A percentile compares a stretch with the other conserved stretches of the same genome.
Conservation (phyloP, 2,797 vertebrate species). For the Crossoptilon crossoptilon region DNA sequence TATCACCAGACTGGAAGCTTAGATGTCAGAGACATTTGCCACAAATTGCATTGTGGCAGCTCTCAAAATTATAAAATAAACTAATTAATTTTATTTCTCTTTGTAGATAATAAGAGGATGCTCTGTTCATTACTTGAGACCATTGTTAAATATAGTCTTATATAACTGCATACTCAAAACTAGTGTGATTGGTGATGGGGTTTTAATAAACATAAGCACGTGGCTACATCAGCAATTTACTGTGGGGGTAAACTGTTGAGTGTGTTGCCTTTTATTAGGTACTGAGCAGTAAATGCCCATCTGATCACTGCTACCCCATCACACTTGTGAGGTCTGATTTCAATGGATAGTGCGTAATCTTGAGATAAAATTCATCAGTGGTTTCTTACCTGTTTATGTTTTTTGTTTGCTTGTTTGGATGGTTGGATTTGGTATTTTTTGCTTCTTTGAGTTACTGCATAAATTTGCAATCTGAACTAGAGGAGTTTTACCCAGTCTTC, state of each 20-base stretch:
- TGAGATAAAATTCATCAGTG: neutral
- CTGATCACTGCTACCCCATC: fast-evolving
- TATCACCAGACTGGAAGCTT: neutral
- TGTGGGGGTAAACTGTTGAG: neutral
- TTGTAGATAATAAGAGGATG: neutral
- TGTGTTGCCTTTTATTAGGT: neutral
- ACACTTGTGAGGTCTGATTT: neutral
- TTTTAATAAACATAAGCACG: neutral
- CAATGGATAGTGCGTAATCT: fast-evolving
- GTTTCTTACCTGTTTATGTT: neutral
- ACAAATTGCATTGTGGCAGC: neutral
- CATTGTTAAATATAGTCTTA: neutral
- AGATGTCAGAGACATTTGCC: neutral
- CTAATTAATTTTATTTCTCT: neutral
- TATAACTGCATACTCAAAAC: neutral
- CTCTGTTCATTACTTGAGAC: neutral
- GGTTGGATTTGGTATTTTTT: neutral
- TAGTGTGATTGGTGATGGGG: neutral
- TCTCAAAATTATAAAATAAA: neutral
- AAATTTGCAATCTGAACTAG: neutral
- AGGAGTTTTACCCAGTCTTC: neutral
- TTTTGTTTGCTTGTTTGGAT: neutral
- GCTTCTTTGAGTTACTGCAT: neutral
- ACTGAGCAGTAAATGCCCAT: neutral
- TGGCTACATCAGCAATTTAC: neutral